Conservation (phyloP, 2,113 vertebrate genomes). For the Psilopsiagon aurifrons region DNA sequence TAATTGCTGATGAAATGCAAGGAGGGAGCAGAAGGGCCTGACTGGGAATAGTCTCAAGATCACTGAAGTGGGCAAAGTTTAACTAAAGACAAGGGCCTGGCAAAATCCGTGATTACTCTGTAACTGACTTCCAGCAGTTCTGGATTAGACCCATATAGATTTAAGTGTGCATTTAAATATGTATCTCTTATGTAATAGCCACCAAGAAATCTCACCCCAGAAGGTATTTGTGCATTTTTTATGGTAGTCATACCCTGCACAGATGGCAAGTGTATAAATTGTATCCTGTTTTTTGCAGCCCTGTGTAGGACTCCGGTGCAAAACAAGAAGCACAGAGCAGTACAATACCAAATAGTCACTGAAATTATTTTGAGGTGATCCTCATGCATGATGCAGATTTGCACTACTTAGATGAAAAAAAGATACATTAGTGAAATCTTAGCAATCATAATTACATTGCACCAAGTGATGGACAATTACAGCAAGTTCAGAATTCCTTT, state of each 20-base stretch:
- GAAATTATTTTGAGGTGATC: neutral
- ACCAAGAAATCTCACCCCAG: constrained; percentile 14
- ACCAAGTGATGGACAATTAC: neutral
- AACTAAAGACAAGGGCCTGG: neutral
- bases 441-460: neutral
- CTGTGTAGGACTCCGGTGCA: neutral
- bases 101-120: neutral
- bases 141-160: neutral
- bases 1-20: neutral
- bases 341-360: neutral
- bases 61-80: neutral
- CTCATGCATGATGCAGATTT: neutral
- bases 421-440: neutral
- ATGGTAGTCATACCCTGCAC: neutral
- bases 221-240: constrained; percentile 29
- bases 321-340: neutral
- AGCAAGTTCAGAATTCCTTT: neutral
- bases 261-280: neutral
- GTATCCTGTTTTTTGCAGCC: neutral
- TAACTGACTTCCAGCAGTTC: neutral
- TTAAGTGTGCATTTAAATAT: neutral
- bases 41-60: neutral
- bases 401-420: neutral
- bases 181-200: neutral
- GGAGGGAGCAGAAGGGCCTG: neutral